phyloP scores from a whole-genome alignment of 2,888 invertebrate genomes.

The Acrobasis suavella region DNA sequence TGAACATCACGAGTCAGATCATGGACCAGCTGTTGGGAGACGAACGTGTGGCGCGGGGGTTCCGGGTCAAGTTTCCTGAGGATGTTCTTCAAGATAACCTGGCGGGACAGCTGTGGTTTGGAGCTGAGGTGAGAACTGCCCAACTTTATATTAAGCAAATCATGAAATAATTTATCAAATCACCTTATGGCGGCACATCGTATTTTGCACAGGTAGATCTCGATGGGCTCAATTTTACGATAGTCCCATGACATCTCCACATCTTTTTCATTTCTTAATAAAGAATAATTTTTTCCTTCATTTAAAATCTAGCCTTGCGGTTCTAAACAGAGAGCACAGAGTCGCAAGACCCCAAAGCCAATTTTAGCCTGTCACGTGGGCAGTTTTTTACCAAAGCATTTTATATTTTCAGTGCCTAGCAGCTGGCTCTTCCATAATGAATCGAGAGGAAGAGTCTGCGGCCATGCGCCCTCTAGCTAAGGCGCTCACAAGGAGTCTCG shows the following conservation, averaged over 20 bases:
- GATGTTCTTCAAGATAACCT: constrained; percentile 99
- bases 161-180: no score
- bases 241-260: no score
- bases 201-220: no score
- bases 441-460: constrained; percentile 96
- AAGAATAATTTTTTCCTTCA: no score
- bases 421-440: constrained; percentile 99
- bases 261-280: no score
- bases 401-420: constrained; percentile 90
- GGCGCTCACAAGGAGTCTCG: constrained; percentile 97
- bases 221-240: no score
- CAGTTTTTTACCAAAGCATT: neutral
- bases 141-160: constrained; percentile 35
- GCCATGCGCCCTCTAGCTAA: constrained; percentile 98
- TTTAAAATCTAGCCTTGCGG: no score
- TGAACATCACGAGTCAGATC: constrained; percentile 96
- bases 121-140: constrained; percentile 90
- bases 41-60: constrained; percentile 95
- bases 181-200: no score
- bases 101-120: constrained; percentile 99
- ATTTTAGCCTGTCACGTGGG: no score
- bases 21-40: constrained; percentile 96
- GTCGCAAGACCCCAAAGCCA: no score
- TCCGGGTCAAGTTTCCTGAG: constrained; percentile 99
- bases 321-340: no score